Base-by-base conservation (phyloP, 2,888 invertebrate species). In the Drosophila nr. medialis region DNA sequence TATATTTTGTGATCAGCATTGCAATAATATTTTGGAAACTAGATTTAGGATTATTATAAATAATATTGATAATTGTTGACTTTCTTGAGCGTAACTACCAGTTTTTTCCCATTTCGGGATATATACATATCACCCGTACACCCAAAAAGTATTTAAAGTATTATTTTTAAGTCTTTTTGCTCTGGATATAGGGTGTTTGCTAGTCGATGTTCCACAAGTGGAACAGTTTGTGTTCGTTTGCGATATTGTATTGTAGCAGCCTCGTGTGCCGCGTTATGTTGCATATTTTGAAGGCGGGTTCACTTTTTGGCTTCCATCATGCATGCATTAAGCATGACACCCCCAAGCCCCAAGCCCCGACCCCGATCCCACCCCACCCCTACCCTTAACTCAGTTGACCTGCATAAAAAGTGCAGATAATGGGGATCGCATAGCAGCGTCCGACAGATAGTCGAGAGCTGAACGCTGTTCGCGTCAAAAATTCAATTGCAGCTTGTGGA, bases 321-420 rank as follows among this genome's bases (percentile, higher is more conserved):
- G 72, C 88, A 88, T 85, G 80, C 90, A 85, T 85, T 85, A 87
- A 88, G 85, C 86, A 83, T 85, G 75, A 68, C 64, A 45, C 72
- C 50, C 36, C 56, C 58, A 49, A 45, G 45, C 50, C 36, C 56
- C 58, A 49, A 45, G 45, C 45, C 13, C 4, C 60, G 34, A 1
- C 18, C 15, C 4, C 36, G 8, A 1, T 1, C 5, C 30, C 32
- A 10, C 38, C 27, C 24, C 5, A 11, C 50, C 7, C 38, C 48
- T 13, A 18, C 49, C 2, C 7, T 6, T 21, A 32, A 18, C 55
- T 24, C 53, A 45, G 45, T 51, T 40, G 29, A 36, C 40, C 55
- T 40, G 77, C 82, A 70, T 81, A 78, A 75, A 77, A 84, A 77
- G 60, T 75, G 68, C 80, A 88, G 80, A 89, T 85, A 89, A 85